Evolutionary conservation across 2,113 vertebrate genomes (phyloP), one percentile per base, ranked within the genome.

Genomic region (Gila orcuttii): DNA sequence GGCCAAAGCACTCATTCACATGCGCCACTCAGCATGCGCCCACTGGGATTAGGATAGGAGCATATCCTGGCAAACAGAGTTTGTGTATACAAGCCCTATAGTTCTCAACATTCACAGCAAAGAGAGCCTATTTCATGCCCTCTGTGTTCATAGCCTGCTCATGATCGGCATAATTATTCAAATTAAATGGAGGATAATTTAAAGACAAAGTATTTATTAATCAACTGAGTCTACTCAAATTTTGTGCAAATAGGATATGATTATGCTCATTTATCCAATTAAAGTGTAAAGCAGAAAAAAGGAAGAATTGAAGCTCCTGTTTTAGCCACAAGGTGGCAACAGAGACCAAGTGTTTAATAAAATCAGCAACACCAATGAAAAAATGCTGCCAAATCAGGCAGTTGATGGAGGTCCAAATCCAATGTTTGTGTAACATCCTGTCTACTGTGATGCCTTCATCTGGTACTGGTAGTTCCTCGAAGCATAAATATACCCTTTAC

Each of bases 261-360:
- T 47, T 39, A 47, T 28, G 39, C 2, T 80, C 42, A 64, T 64
- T 47, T n/a, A 28, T 62, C 23, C 15, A 45, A 45, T 45, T n/a
- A 52, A n/a, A 50, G 33, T 15, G 13, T 74, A 36, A 23, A 75
- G 15, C 39, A 21, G 3, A 6, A 45, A 59, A 0, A 39, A 8
- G 57, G 1, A 31, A 31, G 7, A 15, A 36, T 15, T 69, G 15
- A 11, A 69, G 19, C 88, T 55, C n/a, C 78, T 81, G 19, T 39
- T 0, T 52, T 79, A 55, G 47, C 89, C 94, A 93, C 89, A 28
- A 94, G 93, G 85, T 88, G 91, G 92, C 82, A 90, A 78, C 89
- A 91, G 66, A 82, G 66, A 84, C 77, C 60, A 64, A 42, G 84
- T 79, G 21, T 76, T 66, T 25, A 45, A 64, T n/a, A 33, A 64